Conservation (phyloP, 2,797 vertebrate species). For the Cyprinella venusta region DNA sequence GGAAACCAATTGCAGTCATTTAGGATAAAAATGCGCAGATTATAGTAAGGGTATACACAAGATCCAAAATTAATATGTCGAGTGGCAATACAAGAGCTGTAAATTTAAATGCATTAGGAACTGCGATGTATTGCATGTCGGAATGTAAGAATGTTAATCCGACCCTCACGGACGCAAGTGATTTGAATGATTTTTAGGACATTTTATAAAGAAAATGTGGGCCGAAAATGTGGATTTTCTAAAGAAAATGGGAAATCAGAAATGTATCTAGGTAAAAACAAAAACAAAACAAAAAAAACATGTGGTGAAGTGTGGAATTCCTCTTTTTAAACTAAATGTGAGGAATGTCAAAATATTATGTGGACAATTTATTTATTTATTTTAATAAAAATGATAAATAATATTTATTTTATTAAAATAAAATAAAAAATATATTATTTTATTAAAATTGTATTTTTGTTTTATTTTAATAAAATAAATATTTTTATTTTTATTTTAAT, state of each 20-base stretch:
- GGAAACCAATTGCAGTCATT: slow-evolving; percentile 3
- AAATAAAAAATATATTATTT: no score
- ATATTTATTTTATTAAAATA: no score
- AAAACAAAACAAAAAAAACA: background rate
- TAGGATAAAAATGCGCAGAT: background rate
- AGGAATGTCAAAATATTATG: background rate
- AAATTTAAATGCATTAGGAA: background rate
- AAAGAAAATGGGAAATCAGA: background rate
- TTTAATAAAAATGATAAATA: no score
- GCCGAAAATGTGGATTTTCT: no score
- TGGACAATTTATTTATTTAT: no score
- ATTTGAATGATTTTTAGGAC: background rate
- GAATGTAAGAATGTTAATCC: background rate
- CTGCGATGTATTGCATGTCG: background rate
- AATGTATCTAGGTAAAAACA: background rate
- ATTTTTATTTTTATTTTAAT: background rate
- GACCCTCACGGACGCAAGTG: background rate
- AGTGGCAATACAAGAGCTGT: background rate
- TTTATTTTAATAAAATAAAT: background rate
- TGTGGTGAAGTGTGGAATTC: background rate
- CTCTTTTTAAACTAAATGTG: background rate
- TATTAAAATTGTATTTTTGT: background rate
- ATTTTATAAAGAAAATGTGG: background rate
- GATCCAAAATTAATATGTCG: background rate
- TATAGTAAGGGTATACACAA: background rate